Conservation (phyloP, 2,888 invertebrate species). For the Plutella xylostella region DNA sequence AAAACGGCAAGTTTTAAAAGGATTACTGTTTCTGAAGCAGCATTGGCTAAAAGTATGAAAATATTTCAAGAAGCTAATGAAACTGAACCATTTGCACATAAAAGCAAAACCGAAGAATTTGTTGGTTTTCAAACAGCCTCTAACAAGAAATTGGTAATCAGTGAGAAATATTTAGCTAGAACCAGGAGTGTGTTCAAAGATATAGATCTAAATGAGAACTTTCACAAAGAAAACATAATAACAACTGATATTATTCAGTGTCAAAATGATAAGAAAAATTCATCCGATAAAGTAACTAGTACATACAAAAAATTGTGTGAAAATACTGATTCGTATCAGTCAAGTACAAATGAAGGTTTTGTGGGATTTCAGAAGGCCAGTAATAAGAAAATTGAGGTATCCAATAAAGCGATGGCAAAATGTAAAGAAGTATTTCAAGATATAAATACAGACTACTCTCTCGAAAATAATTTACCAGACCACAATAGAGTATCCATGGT, state of each 20-base stretch:
- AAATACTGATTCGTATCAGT: too few relatives aligned
- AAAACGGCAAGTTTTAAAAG: slow-evolving; percentile 29
- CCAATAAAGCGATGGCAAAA: slow-evolving; percentile 17
- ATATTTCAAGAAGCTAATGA: slow-evolving; percentile 26
- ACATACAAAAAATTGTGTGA: too few relatives aligned
- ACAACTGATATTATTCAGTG: too few relatives aligned
- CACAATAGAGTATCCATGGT: too few relatives aligned
- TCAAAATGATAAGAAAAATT: too few relatives aligned
- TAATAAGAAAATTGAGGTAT: not conserved
- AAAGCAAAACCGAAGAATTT: slow-evolving; percentile 10
- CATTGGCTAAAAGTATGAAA: slow-evolving; percentile 26
- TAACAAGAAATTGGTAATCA: slow-evolving; percentile 18
- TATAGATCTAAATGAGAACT: slow-evolving; percentile 5
- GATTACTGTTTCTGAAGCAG: slow-evolving; percentile 23
- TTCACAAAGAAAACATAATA: too few relatives aligned
- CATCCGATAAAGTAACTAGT: too few relatives aligned
- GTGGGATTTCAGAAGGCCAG: not conserved
- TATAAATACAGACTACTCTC: too few relatives aligned
- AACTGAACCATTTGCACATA: slow-evolving; percentile 4
- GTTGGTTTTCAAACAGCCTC: slow-evolving; percentile 10
- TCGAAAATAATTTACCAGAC: too few relatives aligned
- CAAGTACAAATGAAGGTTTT: not conserved
- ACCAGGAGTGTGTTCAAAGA: slow-evolving; percentile 27
- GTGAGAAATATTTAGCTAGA: slow-evolving; percentile 25
- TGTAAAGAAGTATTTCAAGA: slow-evolving; percentile 6